These are phyloP conservation scores for Tangara arthus DNA, from an alignment of 2,797 vertebrate species.

Conservation along the genomic window DNA sequence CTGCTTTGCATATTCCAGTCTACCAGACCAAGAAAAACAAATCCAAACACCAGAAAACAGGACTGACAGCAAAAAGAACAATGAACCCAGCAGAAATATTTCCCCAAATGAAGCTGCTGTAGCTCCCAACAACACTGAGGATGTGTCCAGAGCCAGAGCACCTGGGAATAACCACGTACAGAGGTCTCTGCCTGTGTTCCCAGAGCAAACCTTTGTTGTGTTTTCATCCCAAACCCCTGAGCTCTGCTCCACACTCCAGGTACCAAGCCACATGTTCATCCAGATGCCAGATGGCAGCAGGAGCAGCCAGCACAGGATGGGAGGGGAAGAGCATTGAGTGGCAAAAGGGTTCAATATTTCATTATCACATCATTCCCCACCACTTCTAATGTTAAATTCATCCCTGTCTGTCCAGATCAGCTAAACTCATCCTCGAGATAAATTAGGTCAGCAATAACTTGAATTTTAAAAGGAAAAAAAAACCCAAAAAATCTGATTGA, in stretches of 20 bases:
- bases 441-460: not conserved
- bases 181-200: rapidly evolving
- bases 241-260: not conserved
- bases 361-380: not conserved
- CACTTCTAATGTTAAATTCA: not conserved
- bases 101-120: not conserved
- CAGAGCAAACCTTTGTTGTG: not conserved
- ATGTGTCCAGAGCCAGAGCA: not conserved
- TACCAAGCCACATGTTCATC: rapidly evolving
- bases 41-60: not conserved
- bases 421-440: not conserved
- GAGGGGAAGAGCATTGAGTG: not conserved
- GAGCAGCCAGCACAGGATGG: not conserved
- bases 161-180: not conserved
- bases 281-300: not conserved
- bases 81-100: not conserved
- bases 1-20: not conserved
- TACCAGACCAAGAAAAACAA: not conserved
- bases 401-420: not conserved
- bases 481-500: not conserved
- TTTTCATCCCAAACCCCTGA: not conserved
- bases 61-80: rapidly evolving
- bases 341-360: not conserved
- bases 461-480: not conserved
- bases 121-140: not conserved